Conservation (phyloP, 2,113 vertebrate genomes). For the Spermophilus dauricus region DNA sequence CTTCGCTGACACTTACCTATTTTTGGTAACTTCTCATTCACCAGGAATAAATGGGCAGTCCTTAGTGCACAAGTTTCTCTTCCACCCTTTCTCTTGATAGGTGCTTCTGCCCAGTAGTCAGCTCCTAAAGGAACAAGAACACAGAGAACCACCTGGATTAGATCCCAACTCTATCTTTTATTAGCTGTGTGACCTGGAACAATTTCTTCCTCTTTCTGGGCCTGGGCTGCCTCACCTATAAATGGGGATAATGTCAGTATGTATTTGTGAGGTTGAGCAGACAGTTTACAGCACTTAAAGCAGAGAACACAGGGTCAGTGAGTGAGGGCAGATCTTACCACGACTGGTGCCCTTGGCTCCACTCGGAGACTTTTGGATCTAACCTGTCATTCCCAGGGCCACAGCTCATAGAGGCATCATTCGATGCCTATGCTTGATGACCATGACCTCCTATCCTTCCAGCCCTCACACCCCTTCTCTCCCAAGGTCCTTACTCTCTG, state of each 20-base stretch:
- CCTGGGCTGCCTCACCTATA: background rate
- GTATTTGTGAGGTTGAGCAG: background rate
- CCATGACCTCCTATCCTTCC: background rate
- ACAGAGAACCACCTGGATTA: background rate
- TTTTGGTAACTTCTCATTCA: conserved; percentile 62
- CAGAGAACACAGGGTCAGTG: background rate
- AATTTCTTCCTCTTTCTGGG: background rate
- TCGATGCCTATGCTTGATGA: background rate
- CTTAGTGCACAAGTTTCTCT: background rate
- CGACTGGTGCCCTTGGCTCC: background rate
- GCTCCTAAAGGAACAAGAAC: conserved; percentile 45
- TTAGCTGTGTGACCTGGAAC: background rate
- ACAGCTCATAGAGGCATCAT: background rate
- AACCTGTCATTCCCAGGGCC: background rate
- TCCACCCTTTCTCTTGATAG: background rate
- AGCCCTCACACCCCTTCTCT: background rate
- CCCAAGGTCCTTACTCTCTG: background rate
- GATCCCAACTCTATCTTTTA: background rate
- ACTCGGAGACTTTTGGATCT: background rate
- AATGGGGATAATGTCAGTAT: background rate
- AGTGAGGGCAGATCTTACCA: too few relatives aligned
- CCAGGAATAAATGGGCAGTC: background rate
- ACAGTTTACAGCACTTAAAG: background rate
- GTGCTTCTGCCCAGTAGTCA: background rate
- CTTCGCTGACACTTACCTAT: conserved; percentile 57